These are phyloP conservation scores for Tetramorium alpestre DNA, from an alignment of 1,140 invertebrate species.

Conservation along the genomic window DNA sequence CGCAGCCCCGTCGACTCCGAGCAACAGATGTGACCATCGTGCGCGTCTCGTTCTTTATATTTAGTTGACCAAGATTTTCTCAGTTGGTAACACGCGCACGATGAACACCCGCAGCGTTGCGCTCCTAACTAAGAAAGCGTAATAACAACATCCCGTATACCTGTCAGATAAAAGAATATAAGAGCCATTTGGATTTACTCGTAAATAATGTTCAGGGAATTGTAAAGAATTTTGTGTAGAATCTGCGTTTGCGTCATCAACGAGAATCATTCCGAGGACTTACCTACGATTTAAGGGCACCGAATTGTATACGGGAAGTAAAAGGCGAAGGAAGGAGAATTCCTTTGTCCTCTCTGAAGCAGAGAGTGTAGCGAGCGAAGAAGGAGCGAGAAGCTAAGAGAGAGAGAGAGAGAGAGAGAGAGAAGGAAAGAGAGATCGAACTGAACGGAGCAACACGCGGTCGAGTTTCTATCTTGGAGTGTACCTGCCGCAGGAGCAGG, in stretches of 20 bases:
- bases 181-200: no score
- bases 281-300: conserved; percentile 58
- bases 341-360: conserved; percentile 81
- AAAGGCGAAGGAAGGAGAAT: conserved; percentile 77
- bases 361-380: not conserved
- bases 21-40: conserved; percentile 75
- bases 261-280: not conserved
- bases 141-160: no score
- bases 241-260: conserved; percentile 7
- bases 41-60: conserved; percentile 65
- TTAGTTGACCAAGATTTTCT: conserved; percentile 70
- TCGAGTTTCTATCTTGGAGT: conserved; percentile 64
- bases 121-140: not conserved
- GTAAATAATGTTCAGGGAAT: not conserved
- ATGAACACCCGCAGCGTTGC: not conserved
- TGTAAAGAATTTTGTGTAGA: not conserved
- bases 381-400: conserved; percentile 3
- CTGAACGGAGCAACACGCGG: conserved; percentile 67
- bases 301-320: conserved; percentile 22
- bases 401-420: conserved; percentile 14
- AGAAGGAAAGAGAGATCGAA: conserved; percentile 22
- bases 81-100: conserved; percentile 19
- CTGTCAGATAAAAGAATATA: no score
- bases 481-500: conserved; percentile 41
- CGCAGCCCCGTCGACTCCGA: conserved; percentile 28